Evolutionary conservation across 2,888 invertebrate genomes (phyloP).

Genomic region (Napeogenes sylphis): DNA sequence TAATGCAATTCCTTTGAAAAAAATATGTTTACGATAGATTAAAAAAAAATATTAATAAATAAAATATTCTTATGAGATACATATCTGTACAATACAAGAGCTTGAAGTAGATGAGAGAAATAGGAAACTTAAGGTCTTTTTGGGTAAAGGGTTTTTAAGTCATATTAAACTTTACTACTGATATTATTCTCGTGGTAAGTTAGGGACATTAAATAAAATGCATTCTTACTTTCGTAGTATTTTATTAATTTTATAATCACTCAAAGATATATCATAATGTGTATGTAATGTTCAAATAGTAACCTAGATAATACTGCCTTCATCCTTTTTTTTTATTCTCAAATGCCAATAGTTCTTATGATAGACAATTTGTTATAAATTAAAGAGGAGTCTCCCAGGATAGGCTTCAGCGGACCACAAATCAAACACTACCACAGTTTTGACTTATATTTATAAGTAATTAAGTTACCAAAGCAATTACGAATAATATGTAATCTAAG

Average conservation of each 20-base stretch:
- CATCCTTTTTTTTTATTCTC: no score
- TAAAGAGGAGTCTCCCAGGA: constrained; percentile 8
- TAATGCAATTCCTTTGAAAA: background rate
- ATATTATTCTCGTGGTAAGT: no score
- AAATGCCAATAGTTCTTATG: no score
- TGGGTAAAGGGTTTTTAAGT: background rate
- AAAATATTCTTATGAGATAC: constrained; percentile 27
- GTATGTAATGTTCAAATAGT: no score
- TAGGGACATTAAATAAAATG: no score
- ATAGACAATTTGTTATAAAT: no score
- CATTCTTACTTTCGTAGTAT: no score
- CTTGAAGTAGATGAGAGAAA: constrained; percentile 10
- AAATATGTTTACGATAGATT: background rate
- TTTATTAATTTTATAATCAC: no score
- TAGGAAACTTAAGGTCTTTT: background rate
- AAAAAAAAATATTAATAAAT: constrained; percentile 11
- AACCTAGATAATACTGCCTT: no score
- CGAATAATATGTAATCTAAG: constrained; percentile 44
- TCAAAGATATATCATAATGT: no score
- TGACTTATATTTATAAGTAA: constrained; percentile 22
- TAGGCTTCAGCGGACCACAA: constrained; percentile 24
- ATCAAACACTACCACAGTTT: constrained; percentile 11
- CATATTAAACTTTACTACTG: no score
- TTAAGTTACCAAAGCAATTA: constrained; percentile 75
- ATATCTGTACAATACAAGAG: constrained; percentile 24